These are phyloP conservation scores for Tapera naevia DNA, from an alignment of 2,797 vertebrate genomes.

Conservation along the genomic window DNA sequence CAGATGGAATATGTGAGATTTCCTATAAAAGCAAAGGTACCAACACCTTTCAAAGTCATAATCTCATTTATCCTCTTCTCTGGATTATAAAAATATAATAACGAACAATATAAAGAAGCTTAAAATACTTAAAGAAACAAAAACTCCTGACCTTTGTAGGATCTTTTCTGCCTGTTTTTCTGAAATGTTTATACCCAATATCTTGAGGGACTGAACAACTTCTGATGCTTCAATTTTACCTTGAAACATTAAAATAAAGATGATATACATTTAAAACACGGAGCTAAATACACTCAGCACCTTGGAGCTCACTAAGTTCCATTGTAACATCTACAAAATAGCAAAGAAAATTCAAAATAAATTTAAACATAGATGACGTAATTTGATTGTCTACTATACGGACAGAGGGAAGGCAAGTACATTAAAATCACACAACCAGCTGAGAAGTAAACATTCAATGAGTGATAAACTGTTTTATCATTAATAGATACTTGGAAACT, in stretches of 20 bases:
- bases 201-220: constrained; percentile 88
- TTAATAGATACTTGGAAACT: not conserved
- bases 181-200: constrained; percentile 87
- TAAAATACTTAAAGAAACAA: not conserved
- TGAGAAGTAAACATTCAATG: not conserved
- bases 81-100: not conserved
- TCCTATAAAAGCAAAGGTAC: not conserved
- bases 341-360: not conserved
- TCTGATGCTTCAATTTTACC: constrained; percentile 88
- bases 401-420: not conserved
- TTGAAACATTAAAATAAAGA: constrained; percentile 69
- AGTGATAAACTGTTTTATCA: not conserved
- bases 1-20: not conserved
- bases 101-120: not conserved
- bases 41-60: not conserved
- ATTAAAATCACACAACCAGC: not conserved
- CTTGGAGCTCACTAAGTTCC: not conserved
- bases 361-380: not conserved
- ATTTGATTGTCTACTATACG: not conserved
- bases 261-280: not conserved
- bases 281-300: not conserved
- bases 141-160: constrained; percentile 85
- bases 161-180: constrained; percentile 88
- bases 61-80: not conserved
- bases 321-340: not conserved